Conservation (phyloP, 2,888 invertebrate species). For the Eupithecia centaureata region DNA sequence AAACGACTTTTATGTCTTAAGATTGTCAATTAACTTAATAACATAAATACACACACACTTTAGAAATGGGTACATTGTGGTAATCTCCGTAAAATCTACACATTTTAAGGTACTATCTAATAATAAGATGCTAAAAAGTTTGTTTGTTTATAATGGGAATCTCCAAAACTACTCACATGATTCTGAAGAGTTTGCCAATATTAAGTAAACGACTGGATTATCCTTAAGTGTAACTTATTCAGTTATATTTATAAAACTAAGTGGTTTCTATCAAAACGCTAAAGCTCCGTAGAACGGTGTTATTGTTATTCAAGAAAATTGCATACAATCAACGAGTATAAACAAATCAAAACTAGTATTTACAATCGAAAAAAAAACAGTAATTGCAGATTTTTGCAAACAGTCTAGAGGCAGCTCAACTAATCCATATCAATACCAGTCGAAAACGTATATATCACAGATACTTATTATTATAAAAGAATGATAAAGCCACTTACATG, state of each 20-base stretch:
- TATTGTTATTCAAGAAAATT: too few species aligned
- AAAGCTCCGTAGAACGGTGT: background rate
- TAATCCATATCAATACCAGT: too few species aligned
- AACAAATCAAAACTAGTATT: too few species aligned
- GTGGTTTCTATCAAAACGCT: too few species aligned
- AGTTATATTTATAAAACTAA: background rate
- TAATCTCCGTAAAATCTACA: background rate
- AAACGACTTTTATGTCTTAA: background rate
- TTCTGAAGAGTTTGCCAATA: background rate
- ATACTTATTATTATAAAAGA: background rate
- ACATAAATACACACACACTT: background rate
- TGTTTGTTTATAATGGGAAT: background rate
- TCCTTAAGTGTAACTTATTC: background rate
- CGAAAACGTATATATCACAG: too few species aligned
- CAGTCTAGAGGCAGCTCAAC: too few species aligned
- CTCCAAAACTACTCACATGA: background rate
- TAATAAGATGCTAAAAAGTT: background rate
- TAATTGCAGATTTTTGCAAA: too few species aligned
- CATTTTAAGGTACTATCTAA: background rate
- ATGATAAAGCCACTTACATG: conserved; percentile 52
- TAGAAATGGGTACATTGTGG: background rate
- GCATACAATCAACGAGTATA: too few species aligned
- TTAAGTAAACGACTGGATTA: background rate
- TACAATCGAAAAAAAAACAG: too few species aligned
- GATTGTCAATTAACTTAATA: background rate